phyloP scores from a whole-genome alignment of 2,888 invertebrate species.

The Eupelmus urozonus region DNA sequence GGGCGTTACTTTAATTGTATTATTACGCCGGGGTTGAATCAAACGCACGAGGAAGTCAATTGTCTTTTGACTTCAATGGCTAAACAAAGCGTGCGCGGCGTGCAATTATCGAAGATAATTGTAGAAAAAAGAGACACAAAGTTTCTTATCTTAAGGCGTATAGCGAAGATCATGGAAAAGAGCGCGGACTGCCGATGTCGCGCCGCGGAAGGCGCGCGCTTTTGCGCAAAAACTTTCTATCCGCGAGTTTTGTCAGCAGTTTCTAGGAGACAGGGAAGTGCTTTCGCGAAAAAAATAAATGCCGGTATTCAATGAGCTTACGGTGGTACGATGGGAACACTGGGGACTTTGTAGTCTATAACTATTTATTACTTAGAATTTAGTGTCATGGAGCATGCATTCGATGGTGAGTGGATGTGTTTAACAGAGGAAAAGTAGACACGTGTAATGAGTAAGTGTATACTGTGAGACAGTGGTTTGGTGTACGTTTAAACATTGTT shows the following conservation, averaged over 20 bases:
- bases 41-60: slow-evolving; percentile 68
- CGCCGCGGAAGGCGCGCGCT: background rate
- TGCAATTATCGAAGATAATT: slow-evolving; percentile 38
- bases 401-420: too few species aligned
- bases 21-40: slow-evolving; percentile 51
- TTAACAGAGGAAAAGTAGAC: too few species aligned
- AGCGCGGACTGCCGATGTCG: background rate
- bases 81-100: slow-evolving; percentile 10
- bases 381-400: too few species aligned
- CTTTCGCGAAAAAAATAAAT: too few species aligned
- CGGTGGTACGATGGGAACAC: too few species aligned
- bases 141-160: slow-evolving; percentile 24
- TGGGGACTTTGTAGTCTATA: too few species aligned
- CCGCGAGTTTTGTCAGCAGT: background rate
- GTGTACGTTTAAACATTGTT: too few species aligned
- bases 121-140: background rate
- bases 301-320: too few species aligned
- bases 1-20: slow-evolving; percentile 54
- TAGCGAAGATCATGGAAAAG: background rate
- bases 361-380: too few species aligned
- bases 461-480: too few species aligned
- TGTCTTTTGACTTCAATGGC: slow-evolving; percentile 42
- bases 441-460: too few species aligned
- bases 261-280: too few species aligned
- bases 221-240: slow-evolving; percentile 2